Evolutionary conservation across 1,140 invertebrate genomes (phyloP).

Genomic region (Harpegnathos saltator): DNA sequence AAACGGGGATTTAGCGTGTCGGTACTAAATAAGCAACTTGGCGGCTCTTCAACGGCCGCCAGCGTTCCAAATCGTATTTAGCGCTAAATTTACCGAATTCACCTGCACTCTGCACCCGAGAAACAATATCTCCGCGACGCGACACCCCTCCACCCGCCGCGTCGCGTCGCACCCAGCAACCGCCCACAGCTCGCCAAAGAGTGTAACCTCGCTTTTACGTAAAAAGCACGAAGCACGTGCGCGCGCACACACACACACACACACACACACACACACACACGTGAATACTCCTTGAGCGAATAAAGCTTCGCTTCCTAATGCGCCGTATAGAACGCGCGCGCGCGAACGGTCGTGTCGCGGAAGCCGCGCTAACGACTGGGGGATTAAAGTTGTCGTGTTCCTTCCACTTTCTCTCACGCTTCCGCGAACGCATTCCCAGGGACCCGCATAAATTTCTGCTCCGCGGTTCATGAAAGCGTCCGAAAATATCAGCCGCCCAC

Average conservation of each 20-base stretch:
- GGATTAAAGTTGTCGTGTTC: constrained; percentile 56
- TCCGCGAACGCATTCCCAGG: constrained; percentile 67
- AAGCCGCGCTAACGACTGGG: constrained; percentile 42
- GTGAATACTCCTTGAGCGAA: constrained; percentile 12
- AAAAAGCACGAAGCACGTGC: not conserved
- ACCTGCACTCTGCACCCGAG: not conserved
- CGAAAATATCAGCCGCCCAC: constrained; percentile 78
- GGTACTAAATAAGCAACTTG: constrained; percentile 5
- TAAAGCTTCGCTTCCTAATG: constrained; percentile 18
- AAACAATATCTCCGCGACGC: not conserved
- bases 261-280: not conserved
- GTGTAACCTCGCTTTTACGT: not conserved
- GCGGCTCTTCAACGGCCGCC: not conserved
- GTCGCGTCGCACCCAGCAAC: too few relatives aligned
- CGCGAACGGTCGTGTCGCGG: constrained; percentile 29
- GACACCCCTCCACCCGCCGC: too few relatives aligned
- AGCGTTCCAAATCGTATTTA: constrained; percentile 15
- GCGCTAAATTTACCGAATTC: not conserved
- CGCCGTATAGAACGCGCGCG: not conserved
- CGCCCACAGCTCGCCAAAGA: not conserved
- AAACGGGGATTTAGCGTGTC: not conserved
- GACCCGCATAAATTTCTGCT: constrained; percentile 78
- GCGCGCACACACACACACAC: not conserved
- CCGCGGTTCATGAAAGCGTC: constrained; percentile 78
- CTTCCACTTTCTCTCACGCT: constrained; percentile 54